These are phyloP conservation scores for Tretioscincus oriximinensis DNA, from an alignment of 2,113 vertebrate genomes.

Conservation along the genomic window DNA sequence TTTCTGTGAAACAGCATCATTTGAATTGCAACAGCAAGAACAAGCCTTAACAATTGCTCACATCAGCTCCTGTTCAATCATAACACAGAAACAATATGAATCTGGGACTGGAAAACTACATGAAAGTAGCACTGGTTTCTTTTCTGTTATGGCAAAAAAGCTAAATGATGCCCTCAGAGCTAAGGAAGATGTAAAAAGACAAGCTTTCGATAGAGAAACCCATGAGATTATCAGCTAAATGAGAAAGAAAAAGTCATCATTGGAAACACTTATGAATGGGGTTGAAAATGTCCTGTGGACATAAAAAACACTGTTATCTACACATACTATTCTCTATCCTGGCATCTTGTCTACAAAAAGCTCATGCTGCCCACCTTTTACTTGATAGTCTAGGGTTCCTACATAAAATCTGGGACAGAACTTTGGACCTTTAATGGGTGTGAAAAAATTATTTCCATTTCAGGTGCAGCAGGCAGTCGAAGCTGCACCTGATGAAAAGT, in stretches of 20 bases:
- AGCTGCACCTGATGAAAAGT: too few species aligned
- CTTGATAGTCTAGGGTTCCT: too few species aligned
- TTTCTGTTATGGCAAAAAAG: conserved; percentile 2
- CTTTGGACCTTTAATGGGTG: too few species aligned
- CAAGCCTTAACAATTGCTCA: neutral
- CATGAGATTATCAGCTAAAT: neutral
- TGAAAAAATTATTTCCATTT: too few species aligned
- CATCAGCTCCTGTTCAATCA: neutral
- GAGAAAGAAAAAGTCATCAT: neutral
- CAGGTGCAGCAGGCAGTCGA: too few species aligned
- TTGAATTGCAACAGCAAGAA: neutral
- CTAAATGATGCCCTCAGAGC: neutral
- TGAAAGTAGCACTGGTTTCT: neutral
- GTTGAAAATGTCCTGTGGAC: neutral
- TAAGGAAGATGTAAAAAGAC: too few species aligned
- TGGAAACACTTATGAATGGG: neutral
- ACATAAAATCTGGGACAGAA: too few species aligned
- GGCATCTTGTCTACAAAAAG: neutral
- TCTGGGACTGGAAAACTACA: neutral
- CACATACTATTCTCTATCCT: neutral
- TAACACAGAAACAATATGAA: neutral
- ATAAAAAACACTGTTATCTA: neutral
- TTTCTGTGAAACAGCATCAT: conserved; percentile 6
- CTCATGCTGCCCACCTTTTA: too few species aligned
- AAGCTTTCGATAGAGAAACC: neutral